Evolutionary conservation across 1,140 invertebrate species (phyloP).

Genomic region (Micrasema longulum): DNA sequence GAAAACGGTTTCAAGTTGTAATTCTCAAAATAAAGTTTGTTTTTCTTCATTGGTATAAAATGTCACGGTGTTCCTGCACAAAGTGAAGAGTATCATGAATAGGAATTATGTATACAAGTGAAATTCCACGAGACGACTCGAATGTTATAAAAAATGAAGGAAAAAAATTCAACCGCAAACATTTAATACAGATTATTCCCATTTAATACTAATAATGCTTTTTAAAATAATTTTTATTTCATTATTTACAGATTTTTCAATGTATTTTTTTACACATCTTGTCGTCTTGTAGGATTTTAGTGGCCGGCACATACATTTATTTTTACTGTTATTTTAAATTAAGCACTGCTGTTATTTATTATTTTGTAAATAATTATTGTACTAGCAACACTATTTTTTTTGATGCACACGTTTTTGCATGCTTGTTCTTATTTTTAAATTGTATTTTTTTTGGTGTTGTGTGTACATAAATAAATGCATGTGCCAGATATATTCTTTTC

Average conservation of each 20-base stretch:
- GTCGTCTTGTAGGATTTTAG: conserved; percentile 38
- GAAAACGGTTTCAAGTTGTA: too few species aligned
- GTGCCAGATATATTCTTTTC: conserved; percentile 21
- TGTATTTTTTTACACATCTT: conserved; percentile 1
- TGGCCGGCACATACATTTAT: conserved; percentile 52
- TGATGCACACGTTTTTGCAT: conserved; percentile 31
- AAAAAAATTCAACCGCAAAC: neutral
- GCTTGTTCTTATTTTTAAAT: conserved; percentile 25
- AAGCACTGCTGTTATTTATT: conserved; percentile 1
- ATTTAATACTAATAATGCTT: neutral
- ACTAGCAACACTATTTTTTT: too few species aligned
- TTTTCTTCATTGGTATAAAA: too few species aligned
- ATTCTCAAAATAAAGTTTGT: too few species aligned
- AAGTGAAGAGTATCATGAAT: too few species aligned
- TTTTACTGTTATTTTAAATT: conserved; percentile 28
- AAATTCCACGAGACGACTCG: conserved; percentile 21
- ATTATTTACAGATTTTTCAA: neutral
- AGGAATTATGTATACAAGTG: too few species aligned
- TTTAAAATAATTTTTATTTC: neutral
- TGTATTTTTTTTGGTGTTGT: conserved; percentile 4
- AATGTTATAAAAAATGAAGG: neutral
- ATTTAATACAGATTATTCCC: neutral
- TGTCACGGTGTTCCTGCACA: too few species aligned
- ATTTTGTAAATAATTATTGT: conserved; percentile 20
- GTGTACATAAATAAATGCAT: conserved; percentile 38